Percentiles rank a stretch among this genome's conserved stretches.
These are phyloP conservation scores for Zophobas morio DNA, from an alignment of 1,140 invertebrate genomes.

Conservation along the genomic window DNA sequence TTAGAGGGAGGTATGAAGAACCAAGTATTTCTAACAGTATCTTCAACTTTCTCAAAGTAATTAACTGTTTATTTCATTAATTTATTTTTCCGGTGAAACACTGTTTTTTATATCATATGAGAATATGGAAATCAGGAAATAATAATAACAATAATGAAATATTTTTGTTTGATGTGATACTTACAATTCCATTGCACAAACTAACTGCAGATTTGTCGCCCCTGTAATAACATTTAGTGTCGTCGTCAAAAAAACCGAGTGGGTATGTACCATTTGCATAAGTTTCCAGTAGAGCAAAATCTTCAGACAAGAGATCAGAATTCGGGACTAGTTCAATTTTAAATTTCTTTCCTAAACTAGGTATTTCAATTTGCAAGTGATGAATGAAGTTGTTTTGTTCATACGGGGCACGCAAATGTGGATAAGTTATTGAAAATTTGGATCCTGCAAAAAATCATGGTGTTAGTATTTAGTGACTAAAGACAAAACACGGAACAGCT, in stretches of 20 bases:
- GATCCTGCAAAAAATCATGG: conserved; percentile 25
- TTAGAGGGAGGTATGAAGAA: no score
- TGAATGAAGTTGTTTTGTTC: conserved; percentile 36
- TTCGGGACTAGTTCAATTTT: conserved; percentile 54
- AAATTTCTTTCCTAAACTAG: conserved; percentile 56
- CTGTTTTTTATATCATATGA: no score
- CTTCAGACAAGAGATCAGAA: conserved; percentile 56
- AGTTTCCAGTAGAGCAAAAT: conserved; percentile 62
- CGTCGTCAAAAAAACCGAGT: conserved; percentile 56
- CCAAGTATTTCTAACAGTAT: not conserved
- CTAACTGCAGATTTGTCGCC: conserved; percentile 60
- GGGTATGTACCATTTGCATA: conserved; percentile 60
- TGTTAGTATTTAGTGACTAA: not conserved
- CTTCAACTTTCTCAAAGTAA: not conserved
- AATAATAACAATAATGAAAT: no score
- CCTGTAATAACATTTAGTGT: conserved; percentile 62
- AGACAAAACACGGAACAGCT: conserved; percentile 7
- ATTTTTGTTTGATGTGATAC: conserved; percentile 40
- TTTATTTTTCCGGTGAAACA: no score
- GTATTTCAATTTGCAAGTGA: conserved; percentile 54
- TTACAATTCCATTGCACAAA: conserved; percentile 64
- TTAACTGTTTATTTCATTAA: no score
- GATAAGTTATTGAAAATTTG: conserved; percentile 55
- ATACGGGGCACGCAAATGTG: conserved; percentile 13
- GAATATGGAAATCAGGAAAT: no score